Conservation (phyloP, 2,113 vertebrate genomes). For the Mormyrus iriodes region DNA sequence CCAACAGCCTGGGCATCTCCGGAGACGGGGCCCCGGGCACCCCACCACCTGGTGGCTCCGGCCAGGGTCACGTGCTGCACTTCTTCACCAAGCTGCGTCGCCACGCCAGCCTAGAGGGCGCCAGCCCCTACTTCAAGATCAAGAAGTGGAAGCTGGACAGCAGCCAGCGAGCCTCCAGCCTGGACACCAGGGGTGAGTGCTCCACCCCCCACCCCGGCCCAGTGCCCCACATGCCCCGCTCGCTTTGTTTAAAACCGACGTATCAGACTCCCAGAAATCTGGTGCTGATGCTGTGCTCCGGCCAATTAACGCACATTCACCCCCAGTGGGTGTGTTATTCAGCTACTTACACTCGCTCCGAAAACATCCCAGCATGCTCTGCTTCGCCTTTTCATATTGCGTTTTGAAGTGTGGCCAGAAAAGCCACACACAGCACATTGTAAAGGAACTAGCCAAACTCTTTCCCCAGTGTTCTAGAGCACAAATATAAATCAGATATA, state of each 20-base stretch:
- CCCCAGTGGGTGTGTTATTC: not conserved
- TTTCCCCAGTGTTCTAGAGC: not conserved
- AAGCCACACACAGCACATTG: not conserved
- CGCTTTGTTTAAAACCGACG: too few relatives aligned
- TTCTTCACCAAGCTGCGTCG: slow-evolving; percentile 86
- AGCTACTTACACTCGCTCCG: not conserved
- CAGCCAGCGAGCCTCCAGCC: slow-evolving; percentile 85
- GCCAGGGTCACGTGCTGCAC: slow-evolving; percentile 72
- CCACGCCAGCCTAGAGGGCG: slow-evolving; percentile 86
- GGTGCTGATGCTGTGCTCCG: not conserved
- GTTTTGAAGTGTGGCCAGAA: not conserved
- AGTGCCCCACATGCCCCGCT: too few relatives aligned
- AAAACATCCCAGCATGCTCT: not conserved
- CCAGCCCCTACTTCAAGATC: slow-evolving; percentile 92
- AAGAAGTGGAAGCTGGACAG: slow-evolving; percentile 94
- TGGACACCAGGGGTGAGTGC: slow-evolving; percentile 85
- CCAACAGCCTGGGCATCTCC: slow-evolving; percentile 46
- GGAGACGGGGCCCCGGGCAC: slow-evolving; percentile 27
- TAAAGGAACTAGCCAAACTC: not conserved
- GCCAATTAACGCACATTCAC: not conserved
- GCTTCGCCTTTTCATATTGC: not conserved
- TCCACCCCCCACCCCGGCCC: not conserved
- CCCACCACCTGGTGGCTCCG: slow-evolving; percentile 32
- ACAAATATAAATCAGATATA: not conserved
- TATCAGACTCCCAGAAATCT: not conserved